Conservation (phyloP, 2,888 invertebrate genomes). For the Tortrix viridana region DNA sequence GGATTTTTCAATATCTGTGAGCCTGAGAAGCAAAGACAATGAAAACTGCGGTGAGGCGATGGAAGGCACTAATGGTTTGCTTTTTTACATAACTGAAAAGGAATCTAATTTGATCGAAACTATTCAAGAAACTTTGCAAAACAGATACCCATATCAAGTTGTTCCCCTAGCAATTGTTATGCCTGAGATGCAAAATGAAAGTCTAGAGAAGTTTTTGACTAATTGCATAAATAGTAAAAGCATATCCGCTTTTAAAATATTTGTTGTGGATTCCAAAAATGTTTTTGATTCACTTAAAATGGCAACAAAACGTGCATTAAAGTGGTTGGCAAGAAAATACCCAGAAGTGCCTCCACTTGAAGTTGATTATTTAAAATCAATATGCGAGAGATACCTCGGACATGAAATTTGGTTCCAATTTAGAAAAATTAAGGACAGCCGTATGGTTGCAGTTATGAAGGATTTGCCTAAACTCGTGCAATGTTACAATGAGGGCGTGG, state of each 20-base stretch:
- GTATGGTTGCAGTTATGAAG: conserved; percentile 74
- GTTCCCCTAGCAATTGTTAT: conserved; percentile 72
- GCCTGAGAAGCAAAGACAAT: conserved; percentile 58
- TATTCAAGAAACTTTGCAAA: conserved; percentile 61
- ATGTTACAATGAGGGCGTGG: conserved; percentile 88
- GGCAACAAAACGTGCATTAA: conserved; percentile 68
- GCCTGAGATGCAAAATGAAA: conserved; percentile 51
- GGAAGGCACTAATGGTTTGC: conserved; percentile 72
- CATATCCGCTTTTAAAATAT: conserved; percentile 70
- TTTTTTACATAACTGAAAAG: conserved; percentile 67
- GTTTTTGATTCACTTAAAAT: conserved; percentile 58
- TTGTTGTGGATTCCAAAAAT: conserved; percentile 58
- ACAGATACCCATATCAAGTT: conserved; percentile 69
- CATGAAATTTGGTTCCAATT: conserved; percentile 86
- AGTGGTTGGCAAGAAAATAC: conserved; percentile 79
- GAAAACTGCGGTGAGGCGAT: conserved; percentile 60
- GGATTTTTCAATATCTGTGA: conserved; percentile 77
- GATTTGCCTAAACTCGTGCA: conserved; percentile 84
- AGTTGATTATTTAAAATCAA: conserved; percentile 82
- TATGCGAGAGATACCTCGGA: conserved; percentile 83
- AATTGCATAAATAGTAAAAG: conserved; percentile 56
- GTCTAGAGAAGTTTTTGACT: conserved; percentile 55
- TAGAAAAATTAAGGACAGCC: conserved; percentile 61
- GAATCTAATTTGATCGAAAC: conserved; percentile 53
- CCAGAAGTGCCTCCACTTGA: conserved; percentile 81